Percentiles rank a stretch among this genome's conserved stretches.
Evolutionary conservation across 1,140 invertebrate species (phyloP).

Genomic region (Oscheius sp.): DNA sequence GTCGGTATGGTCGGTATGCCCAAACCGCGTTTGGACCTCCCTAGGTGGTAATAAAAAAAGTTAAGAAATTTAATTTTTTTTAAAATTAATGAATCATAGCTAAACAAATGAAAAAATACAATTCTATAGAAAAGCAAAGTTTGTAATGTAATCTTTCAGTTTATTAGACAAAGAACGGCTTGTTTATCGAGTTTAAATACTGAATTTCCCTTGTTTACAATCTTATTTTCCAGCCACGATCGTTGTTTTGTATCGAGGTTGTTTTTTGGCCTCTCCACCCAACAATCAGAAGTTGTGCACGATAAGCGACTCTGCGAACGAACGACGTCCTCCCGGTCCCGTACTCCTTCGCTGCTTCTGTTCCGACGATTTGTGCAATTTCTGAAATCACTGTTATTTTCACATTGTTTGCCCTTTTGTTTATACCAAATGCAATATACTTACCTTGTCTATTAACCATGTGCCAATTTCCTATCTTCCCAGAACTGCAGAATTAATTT

Average conservation of each 20-base stretch:
- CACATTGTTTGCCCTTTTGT: no score
- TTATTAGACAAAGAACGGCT: background rate
- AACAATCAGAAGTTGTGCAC: background rate
- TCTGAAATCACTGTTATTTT: no score
- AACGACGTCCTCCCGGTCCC: background rate
- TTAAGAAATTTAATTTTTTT: background rate
- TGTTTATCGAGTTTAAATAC: background rate
- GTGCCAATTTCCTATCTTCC: no score
- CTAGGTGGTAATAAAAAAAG: no score
- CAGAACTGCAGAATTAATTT: no score
- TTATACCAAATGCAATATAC: no score
- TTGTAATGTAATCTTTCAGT: background rate
- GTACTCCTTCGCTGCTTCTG: background rate
- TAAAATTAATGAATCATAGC: background rate
- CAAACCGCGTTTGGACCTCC: no score
- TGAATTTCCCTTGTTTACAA: background rate
- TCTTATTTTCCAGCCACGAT: background rate
- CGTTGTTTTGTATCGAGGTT: background rate
- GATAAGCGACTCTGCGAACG: background rate
- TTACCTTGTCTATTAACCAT: no score
- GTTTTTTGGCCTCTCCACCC: background rate
- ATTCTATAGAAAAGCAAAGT: background rate
- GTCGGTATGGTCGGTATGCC: no score
- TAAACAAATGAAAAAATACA: background rate
- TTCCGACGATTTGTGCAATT: background rate